Percentiles rank a stretch among this genome's conserved stretches.
Evolutionary conservation across 2,888 invertebrate genomes (phyloP).

Genomic region (Parapristionchus giblindavisi): DNA sequence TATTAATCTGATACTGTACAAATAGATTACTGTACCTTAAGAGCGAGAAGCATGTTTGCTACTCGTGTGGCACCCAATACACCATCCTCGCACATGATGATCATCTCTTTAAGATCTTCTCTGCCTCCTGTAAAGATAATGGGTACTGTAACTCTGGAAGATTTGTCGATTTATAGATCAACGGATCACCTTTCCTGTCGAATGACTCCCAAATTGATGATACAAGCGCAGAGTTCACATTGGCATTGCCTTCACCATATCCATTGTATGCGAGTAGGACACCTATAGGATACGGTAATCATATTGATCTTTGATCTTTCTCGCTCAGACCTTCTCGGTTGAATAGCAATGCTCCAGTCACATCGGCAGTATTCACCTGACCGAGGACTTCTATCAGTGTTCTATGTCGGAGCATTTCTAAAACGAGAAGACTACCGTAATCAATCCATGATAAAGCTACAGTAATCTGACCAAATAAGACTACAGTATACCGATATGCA

Average conservation of each 20-base stretch:
- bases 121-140: constrained; percentile 37
- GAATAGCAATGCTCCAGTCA: constrained; percentile 52
- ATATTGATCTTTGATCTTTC: not conserved
- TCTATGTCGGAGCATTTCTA: constrained; percentile 53
- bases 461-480: too few species aligned
- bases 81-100: constrained; percentile 52
- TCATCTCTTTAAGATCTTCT: constrained; percentile 47
- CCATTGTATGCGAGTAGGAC: constrained; percentile 55
- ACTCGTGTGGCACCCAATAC: constrained; percentile 41
- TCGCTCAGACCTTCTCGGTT: constrained; percentile 47
- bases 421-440: not conserved
- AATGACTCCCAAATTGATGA: constrained; percentile 53
- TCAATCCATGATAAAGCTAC: too few species aligned
- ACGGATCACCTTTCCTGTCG: constrained; percentile 46
- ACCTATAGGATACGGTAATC: constrained; percentile 40
- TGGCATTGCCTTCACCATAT: constrained; percentile 44
- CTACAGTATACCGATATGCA: too few species aligned
- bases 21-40: constrained; percentile 39
- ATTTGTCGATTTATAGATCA: not conserved
- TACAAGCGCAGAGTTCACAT: constrained; percentile 52
- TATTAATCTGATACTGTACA: not conserved
- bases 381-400: constrained; percentile 54
- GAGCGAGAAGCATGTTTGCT: constrained; percentile 45
- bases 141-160: not conserved
- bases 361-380: constrained; percentile 54